These are phyloP conservation scores for Trialeurodes vaporariorum DNA, from an alignment of 1,140 invertebrate genomes.

Conservation along the genomic window DNA sequence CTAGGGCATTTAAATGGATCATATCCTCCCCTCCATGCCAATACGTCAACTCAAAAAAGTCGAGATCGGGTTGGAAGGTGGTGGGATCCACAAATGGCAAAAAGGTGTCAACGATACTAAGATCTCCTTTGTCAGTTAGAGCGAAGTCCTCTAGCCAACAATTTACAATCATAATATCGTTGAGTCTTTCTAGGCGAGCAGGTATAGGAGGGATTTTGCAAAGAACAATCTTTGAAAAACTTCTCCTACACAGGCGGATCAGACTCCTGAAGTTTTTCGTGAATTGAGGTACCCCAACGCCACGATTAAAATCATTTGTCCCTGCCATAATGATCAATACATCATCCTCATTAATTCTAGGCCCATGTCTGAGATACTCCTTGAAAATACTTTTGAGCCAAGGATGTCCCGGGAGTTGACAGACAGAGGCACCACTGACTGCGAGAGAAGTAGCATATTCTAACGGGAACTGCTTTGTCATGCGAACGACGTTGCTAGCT, in stretches of 20 bases:
- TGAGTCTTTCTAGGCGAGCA: background rate
- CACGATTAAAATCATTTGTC: background rate
- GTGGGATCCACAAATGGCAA: background rate
- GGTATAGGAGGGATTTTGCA: background rate
- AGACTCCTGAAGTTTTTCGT: background rate
- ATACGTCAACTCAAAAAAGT: background rate
- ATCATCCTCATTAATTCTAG: background rate
- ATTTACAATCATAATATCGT: background rate
- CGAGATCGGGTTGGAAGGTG: too few species aligned
- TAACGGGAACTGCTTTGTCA: background rate
- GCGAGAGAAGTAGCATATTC: background rate
- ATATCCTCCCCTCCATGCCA: background rate
- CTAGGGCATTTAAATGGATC: background rate
- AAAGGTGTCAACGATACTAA: background rate
- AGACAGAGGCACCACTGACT: background rate
- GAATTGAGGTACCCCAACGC: background rate
- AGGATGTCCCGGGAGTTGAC: background rate
- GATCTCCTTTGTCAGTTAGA: background rate
- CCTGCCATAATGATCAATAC: background rate
- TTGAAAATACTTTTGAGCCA: background rate
- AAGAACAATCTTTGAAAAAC: background rate
- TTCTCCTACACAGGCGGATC: background rate
- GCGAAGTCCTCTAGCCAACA: background rate
- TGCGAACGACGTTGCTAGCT: background rate
- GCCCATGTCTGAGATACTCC: background rate